Base-by-base conservation (phyloP, 2,888 invertebrate species). In the Luperina nickerlii region DNA sequence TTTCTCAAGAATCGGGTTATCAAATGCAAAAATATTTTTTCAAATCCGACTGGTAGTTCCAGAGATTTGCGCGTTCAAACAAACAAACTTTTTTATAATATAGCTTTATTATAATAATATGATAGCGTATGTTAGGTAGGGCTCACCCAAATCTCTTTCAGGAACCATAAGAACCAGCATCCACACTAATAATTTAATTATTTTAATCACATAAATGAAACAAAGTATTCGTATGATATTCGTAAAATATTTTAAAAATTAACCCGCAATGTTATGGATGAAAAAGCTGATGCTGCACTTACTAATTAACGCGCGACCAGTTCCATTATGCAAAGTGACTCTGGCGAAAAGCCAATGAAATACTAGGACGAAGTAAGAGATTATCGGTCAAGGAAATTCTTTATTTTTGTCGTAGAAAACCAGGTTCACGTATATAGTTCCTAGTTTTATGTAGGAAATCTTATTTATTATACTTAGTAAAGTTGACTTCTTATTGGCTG, bases 301-400 rank as follows among this genome's bases (percentile, higher is more conserved):
- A 75, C 69, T 85, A 79, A 81, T 74, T 83, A 85, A 68, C 77
- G 74, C 62, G 48, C 62, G 32, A 78, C 57, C 67, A 85, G 57
- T 78, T 82, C 62, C 79, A 73, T 85, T 85, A 85, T 79, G 75
- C 69, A 75, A 79, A 82, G 78, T 68, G 78, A 85, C 32, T 71
- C 65, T 84, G 84, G 86, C 85, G 63, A 38, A 73, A 75, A 63
- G 86, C 84, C 84, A 84, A 82, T 78, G 70, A 78, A 84, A 38
- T 77, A 38, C 74, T 67, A 57, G 63, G 74, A 74, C 42, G 24
- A 73, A 63, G 15, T 48, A 68, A 68, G 18, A 82, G 54, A 68
- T 78, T 75, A 68, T 74, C 3, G 74, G 67, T 72, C 62, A 81
- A 73, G 68, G 18, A 65, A 74, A 48, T 75, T 70, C 20, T 74